Evolutionary conservation across 2,888 invertebrate genomes (phyloP).

Genomic region (Temnothorax ravouxi): DNA sequence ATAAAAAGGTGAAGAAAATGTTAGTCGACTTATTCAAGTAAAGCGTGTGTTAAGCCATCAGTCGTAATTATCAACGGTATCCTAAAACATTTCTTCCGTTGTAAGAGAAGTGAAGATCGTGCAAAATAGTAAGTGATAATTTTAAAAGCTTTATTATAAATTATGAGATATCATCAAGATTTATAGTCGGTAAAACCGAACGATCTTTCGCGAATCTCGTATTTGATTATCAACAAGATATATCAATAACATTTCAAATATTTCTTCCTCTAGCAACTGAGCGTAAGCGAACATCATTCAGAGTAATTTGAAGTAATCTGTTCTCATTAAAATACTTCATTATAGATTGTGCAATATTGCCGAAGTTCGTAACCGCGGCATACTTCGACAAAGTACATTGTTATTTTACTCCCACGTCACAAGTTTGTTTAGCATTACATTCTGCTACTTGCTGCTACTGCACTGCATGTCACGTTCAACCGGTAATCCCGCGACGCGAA

Average conservation of each 20-base stretch:
- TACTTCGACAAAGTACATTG: conserved; percentile 43
- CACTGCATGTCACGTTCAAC: conserved; percentile 28
- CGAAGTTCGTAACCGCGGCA: conserved; percentile 26
- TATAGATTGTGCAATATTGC: conserved; percentile 30
- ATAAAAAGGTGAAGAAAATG: not conserved
- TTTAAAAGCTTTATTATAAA: not conserved
- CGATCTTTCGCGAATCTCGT: not conserved
- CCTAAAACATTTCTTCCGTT: not conserved
- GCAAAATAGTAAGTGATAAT: not conserved
- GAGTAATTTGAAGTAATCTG: not conserved
- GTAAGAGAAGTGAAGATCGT: not conserved
- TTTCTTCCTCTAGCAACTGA: not conserved
- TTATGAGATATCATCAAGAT: not conserved
- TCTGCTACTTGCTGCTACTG: not conserved
- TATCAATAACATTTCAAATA: not conserved
- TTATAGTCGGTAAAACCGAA: not conserved
- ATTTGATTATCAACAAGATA: not conserved
- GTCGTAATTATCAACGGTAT: not conserved
- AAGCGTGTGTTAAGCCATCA: not conserved
- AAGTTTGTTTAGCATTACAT: conserved; percentile 37
- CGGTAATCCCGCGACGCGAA: conserved; percentile 23
- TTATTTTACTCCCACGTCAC: conserved; percentile 24
- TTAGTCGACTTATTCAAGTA: not conserved
- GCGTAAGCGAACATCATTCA: not conserved
- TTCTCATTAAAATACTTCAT: conserved; percentile 12